Percentiles rank a stretch among this genome's conserved stretches.
Evolutionary conservation across 2,888 invertebrate species (phyloP).

Genomic region (Neoitamus cyanurus): DNA sequence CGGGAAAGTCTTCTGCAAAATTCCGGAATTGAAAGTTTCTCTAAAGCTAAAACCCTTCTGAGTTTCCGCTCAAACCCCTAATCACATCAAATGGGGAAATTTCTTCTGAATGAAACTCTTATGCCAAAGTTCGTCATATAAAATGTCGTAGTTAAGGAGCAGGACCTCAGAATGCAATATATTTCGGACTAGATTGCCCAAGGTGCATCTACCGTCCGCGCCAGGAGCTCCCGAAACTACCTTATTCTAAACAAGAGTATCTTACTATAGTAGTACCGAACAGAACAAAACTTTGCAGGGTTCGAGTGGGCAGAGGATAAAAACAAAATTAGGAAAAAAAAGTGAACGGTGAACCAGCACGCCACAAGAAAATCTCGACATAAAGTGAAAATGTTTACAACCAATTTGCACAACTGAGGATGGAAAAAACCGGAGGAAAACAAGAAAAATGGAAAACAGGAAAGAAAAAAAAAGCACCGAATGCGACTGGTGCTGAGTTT

Average conservation of each 20-base stretch:
- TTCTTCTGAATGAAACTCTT: background rate
- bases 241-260: background rate
- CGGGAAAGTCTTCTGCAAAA: background rate
- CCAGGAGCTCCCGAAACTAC: background rate
- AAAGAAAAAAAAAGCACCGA: background rate
- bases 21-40: background rate
- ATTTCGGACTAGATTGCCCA: background rate
- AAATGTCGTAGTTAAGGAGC: background rate
- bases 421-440: background rate
- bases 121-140: background rate
- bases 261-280: background rate
- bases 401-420: slow-evolving; percentile 11
- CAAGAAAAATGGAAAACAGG: background rate
- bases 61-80: background rate
- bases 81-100: background rate
- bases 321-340: background rate
- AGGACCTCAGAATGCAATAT: background rate
- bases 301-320: background rate
- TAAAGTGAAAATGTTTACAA: slow-evolving; percentile 45
- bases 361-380: slow-evolving; percentile 34
- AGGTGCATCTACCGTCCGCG: background rate
- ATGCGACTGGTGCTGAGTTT: background rate
- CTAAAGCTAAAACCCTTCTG: background rate
- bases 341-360: background rate
- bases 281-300: background rate